phyloP scores from a whole-genome alignment of 2,888 invertebrate genomes.

The Pinctada fucata region DNA sequence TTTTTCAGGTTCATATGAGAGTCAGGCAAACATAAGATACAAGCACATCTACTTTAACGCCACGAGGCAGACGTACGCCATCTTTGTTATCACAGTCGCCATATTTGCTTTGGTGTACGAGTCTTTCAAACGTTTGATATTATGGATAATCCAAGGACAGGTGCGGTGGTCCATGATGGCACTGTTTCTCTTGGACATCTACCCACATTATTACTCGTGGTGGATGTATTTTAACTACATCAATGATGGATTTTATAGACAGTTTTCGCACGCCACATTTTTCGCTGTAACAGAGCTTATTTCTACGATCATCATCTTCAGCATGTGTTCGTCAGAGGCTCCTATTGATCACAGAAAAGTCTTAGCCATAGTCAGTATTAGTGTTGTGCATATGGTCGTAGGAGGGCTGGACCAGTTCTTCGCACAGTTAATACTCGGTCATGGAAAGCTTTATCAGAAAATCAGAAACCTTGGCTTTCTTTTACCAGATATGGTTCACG shows the following conservation, averaged over 20 bases:
- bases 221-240: slow-evolving; percentile 65
- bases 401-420: slow-evolving; percentile 64
- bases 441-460: slow-evolving; percentile 53
- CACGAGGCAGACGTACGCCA: slow-evolving; percentile 50
- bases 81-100: slow-evolving; percentile 51
- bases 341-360: slow-evolving; percentile 52
- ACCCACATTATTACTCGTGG: slow-evolving; percentile 70
- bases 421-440: slow-evolving; percentile 49
- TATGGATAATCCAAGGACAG: slow-evolving; percentile 24
- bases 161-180: slow-evolving; percentile 51
- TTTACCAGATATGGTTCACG: slow-evolving; percentile 66
- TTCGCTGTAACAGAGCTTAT: slow-evolving; percentile 64
- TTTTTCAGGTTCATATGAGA: slow-evolving; percentile 60
- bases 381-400: slow-evolving; percentile 60
- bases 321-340: slow-evolving; percentile 49
- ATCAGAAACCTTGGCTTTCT: slow-evolving; percentile 59
- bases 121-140: slow-evolving; percentile 46
- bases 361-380: slow-evolving; percentile 55
- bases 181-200: slow-evolving; percentile 54
- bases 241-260: slow-evolving; percentile 62
- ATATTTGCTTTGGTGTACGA: slow-evolving; percentile 54
- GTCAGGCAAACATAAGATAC: slow-evolving; percentile 52
- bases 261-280: slow-evolving; percentile 59
- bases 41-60: slow-evolving; percentile 67
- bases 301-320: slow-evolving; percentile 53